A percentile compares a stretch with the other conserved stretches of the same genome.
These are phyloP conservation scores for Geopemphigus sp. DNA, from an alignment of 1,140 invertebrate species.

Conservation along the genomic window DNA sequence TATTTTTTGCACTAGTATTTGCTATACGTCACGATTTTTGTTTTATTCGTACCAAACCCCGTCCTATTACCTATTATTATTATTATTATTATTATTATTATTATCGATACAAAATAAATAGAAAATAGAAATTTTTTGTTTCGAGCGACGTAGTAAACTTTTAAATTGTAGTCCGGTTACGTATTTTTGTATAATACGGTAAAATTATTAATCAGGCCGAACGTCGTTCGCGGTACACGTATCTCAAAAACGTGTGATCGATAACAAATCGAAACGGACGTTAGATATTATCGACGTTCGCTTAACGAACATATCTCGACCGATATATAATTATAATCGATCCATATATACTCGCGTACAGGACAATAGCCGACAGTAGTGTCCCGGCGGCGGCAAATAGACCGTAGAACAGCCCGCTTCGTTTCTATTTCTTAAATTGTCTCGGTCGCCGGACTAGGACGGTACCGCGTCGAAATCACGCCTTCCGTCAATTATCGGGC, in stretches of 20 bases:
- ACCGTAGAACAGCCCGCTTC: too few species aligned
- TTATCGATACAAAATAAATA: background rate
- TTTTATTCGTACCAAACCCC: background rate
- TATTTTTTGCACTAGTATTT: conserved; percentile 42
- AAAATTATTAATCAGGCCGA: background rate
- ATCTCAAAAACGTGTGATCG: background rate
- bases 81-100: too few species aligned
- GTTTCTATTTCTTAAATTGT: too few species aligned
- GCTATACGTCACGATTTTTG: conserved; percentile 7
- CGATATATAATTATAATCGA: too few species aligned
- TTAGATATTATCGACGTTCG: background rate
- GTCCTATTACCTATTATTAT: too few species aligned
- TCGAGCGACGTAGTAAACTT: background rate
- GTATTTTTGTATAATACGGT: background rate
- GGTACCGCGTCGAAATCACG: too few species aligned
- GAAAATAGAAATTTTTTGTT: background rate
- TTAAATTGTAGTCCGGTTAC: background rate
- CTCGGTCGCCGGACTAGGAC: too few species aligned
- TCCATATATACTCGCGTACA: too few species aligned
- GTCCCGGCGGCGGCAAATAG: too few species aligned
- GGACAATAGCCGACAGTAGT: too few species aligned
- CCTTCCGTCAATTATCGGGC: too few species aligned
- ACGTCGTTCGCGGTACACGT: background rate
- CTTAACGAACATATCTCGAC: too few species aligned
- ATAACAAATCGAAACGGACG: background rate